Evolutionary conservation across 2,888 invertebrate genomes (phyloP).

Genomic region (Monoplex corrugatus): DNA sequence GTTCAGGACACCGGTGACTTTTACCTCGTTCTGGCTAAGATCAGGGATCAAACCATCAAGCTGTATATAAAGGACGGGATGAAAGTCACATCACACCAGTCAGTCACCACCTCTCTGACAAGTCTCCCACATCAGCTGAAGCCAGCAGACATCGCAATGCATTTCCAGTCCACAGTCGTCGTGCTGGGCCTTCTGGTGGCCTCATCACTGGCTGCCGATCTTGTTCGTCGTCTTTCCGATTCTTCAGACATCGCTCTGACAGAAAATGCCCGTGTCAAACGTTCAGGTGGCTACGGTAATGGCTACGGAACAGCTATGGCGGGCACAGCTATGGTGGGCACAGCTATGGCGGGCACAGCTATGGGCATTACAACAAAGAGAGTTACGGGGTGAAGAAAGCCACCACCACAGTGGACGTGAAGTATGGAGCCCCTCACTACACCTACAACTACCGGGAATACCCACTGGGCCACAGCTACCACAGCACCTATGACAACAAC

Average conservation of each 20-base stretch:
- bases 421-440: conserved; percentile 34
- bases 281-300: conserved; percentile 8
- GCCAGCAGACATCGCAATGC: too few relatives aligned
- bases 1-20: too few relatives aligned
- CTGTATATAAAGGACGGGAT: too few relatives aligned
- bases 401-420: conserved; percentile 33
- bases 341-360: conserved; percentile 1
- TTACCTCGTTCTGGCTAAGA: too few relatives aligned
- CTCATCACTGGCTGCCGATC: background rate
- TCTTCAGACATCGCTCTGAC: background rate
- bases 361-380: background rate
- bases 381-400: background rate
- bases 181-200: background rate
- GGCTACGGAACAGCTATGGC: too few relatives aligned
- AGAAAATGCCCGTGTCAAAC: background rate
- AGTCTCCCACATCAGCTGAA: too few relatives aligned
- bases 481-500: conserved; percentile 31
- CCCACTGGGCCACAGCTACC: conserved; percentile 39
- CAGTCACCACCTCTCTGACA: too few relatives aligned
- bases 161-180: too few relatives aligned
- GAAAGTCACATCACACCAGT: too few relatives aligned
- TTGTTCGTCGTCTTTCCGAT: background rate
- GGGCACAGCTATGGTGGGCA: background rate
- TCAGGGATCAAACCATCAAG: too few relatives aligned
- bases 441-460: conserved; percentile 11